Evolutionary conservation across 2,113 vertebrate species (phyloP).

Genomic region (Jacana jacana): DNA sequence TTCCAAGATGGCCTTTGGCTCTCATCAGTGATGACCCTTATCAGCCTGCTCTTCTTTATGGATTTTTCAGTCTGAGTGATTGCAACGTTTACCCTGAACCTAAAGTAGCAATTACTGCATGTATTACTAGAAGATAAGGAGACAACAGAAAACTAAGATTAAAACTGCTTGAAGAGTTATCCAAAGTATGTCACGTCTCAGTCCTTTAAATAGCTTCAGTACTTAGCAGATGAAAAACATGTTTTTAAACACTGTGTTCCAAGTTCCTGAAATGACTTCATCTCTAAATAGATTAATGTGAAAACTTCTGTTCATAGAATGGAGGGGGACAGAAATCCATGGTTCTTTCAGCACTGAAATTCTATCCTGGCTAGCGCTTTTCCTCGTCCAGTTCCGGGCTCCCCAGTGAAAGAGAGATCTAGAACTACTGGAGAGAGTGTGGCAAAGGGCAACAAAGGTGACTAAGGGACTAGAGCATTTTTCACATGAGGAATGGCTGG

Average conservation of each 20-base stretch:
- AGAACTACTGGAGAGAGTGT: neutral
- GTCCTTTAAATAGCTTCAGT: conserved; percentile 26
- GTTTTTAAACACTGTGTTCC: conserved; percentile 29
- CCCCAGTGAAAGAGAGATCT: neutral
- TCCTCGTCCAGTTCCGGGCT: neutral
- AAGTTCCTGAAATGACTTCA: neutral
- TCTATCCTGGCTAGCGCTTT: neutral
- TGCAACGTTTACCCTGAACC: neutral
- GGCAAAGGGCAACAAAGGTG: neutral
- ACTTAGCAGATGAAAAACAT: conserved; percentile 5
- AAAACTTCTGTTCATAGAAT: neutral
- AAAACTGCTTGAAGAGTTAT: neutral
- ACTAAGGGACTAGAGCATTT: neutral
- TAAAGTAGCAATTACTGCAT: neutral
- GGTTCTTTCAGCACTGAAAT: neutral
- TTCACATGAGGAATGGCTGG: neutral
- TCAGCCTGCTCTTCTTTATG: neutral
- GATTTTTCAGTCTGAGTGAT: neutral
- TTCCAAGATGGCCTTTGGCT: neutral
- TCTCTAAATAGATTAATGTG: neutral
- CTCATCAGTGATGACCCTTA: neutral
- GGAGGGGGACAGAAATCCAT: neutral
- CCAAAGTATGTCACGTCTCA: neutral
- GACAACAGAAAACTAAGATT: neutral
- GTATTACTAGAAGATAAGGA: neutral